Evolutionary conservation across 2,888 invertebrate genomes (phyloP), one percentile per base, ranked within the genome.

Genomic region (Protonemura montana): DNA sequence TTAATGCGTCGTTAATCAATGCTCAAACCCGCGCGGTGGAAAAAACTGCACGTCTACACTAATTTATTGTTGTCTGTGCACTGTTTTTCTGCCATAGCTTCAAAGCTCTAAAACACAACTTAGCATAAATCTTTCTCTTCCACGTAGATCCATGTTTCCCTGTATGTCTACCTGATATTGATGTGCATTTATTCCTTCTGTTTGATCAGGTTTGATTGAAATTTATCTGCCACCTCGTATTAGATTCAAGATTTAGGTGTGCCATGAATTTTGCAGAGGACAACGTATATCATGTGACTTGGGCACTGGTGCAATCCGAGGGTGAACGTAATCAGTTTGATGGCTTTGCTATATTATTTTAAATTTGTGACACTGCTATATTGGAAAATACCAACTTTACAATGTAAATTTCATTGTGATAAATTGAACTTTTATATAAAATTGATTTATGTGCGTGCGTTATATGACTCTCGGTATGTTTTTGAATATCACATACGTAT

Each of bases 401-500:
- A 27, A 84, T 84, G 84, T 84, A 84, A 59, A 84, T 84, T 84
- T 84, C 84, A 27, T 84, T 81, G 59, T 84, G 84, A 84, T 84
- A 84, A 84, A 84, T 84, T 42, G 84, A 84, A 76, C 84, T 59
- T 84, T 84, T 84, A 76, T 84, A 84, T 84, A 76, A 59, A 84
- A 84, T 84, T 84, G 84, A 84, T 84, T 84, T 84, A 84, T 84
- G 26, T 30, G 10, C 26, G 78, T 29, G 28, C 59, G 26, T 84
- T 28, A 25, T 84, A 84, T 76, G 26, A 27, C 76, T 26, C 25
- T 29, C 27, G 25, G 76, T 59, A 26, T 84, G 84, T 84, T 84
- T 84, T 59, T 28, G 30, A 81, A 81, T 81, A 81, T 81, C 81
- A 59, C 21, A 35, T 35, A 59, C n/a, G 42, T 82, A 41, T 82